These are phyloP conservation scores for Drosophila leonis DNA, from an alignment of 2,888 invertebrate species.

Conservation along the genomic window DNA sequence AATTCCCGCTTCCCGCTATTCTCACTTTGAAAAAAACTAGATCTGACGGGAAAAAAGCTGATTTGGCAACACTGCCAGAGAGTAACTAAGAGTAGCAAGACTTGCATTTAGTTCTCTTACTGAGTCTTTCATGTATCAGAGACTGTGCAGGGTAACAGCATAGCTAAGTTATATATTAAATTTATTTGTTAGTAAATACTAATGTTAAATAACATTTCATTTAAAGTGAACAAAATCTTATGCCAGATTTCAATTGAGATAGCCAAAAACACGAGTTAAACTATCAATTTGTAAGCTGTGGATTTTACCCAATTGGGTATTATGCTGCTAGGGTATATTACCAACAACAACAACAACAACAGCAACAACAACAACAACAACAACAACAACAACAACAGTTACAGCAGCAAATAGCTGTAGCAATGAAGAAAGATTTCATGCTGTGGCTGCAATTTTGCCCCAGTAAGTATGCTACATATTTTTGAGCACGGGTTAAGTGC, in stretches of 20 bases:
- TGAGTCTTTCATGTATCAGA: too few relatives aligned
- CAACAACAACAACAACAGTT: background rate
- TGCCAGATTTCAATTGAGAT: background rate
- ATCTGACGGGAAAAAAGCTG: too few relatives aligned
- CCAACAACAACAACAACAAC: constrained; percentile 3
- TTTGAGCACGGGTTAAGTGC: constrained; percentile 73
- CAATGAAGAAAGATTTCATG: constrained; percentile 64
- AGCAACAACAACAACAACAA: background rate
- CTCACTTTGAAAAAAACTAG: too few relatives aligned
- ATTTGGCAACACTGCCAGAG: too few relatives aligned
- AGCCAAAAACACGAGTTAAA: background rate
- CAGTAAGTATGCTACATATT: constrained; percentile 76
- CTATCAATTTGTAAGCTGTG: background rate
- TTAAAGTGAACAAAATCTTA: too few relatives aligned
- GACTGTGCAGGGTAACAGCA: too few relatives aligned
- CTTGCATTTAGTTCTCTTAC: too few relatives aligned
- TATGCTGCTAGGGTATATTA: constrained; percentile 39
- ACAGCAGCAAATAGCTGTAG: constrained; percentile 42
- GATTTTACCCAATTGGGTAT: background rate
- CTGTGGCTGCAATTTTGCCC: constrained; percentile 72
- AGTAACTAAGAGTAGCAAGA: too few relatives aligned
- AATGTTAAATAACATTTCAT: too few relatives aligned
- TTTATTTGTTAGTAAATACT: too few relatives aligned
- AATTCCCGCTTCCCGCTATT: too few relatives aligned
- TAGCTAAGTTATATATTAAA: too few relatives aligned